These are phyloP conservation scores for Addax nasomaculatus DNA, from an alignment of 2,113 vertebrate genomes.

Conservation along the genomic window DNA sequence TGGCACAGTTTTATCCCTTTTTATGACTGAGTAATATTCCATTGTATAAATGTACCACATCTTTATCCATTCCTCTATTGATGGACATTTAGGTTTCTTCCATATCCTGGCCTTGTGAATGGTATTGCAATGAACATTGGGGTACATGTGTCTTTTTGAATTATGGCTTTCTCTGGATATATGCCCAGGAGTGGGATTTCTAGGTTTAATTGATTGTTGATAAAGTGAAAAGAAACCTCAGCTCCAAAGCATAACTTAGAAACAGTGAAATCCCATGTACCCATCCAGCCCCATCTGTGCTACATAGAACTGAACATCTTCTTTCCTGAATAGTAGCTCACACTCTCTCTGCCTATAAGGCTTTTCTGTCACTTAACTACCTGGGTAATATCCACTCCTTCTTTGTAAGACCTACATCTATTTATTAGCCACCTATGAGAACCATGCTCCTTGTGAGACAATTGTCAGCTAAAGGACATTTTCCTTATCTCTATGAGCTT, in stretches of 20 bases:
- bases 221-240: background rate
- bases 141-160: background rate
- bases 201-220: background rate
- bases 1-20: background rate
- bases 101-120: background rate
- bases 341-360: background rate
- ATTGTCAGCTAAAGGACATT: background rate
- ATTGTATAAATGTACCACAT: background rate
- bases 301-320: background rate
- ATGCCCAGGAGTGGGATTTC: background rate
- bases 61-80: background rate
- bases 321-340: background rate
- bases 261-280: too few species aligned
- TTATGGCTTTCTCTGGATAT: background rate
- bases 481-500: background rate
- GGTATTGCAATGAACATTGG: background rate
- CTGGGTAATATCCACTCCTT: background rate
- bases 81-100: background rate
- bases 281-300: background rate
- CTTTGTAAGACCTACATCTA: background rate
- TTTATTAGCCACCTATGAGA: background rate
- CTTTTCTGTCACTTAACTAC: background rate
- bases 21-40: background rate
- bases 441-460: background rate
- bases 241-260: background rate